phyloP scores from a whole-genome alignment of 2,797 vertebrate genomes.

The Tinamus major region DNA sequence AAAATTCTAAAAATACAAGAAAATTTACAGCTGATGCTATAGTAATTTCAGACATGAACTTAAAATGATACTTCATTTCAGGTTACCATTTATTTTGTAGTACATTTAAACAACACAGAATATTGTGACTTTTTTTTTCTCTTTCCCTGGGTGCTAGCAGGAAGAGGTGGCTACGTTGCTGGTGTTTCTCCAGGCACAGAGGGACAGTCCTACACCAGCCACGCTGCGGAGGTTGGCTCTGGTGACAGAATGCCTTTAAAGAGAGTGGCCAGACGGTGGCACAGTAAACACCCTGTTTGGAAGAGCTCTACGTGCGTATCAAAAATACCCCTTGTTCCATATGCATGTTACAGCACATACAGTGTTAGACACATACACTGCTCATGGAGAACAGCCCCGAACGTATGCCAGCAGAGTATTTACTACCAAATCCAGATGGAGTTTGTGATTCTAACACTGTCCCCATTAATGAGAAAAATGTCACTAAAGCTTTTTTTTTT shows the following conservation, averaged over 20 bases:
- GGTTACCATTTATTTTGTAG: neutral
- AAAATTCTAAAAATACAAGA: neutral
- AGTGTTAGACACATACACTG: slow-evolving; percentile 65
- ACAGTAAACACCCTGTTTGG: slow-evolving; percentile 44
- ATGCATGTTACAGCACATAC: slow-evolving; percentile 39
- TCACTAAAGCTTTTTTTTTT: slow-evolving; percentile 70
- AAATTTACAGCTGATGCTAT: neutral
- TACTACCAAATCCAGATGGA: slow-evolving; percentile 79
- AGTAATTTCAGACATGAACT: neutral
- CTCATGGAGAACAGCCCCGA: slow-evolving; percentile 63
- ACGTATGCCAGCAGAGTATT: slow-evolving; percentile 75
- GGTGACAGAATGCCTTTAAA: slow-evolving; percentile 62
- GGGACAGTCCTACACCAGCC: slow-evolving; percentile 50
- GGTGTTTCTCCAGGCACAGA: neutral
- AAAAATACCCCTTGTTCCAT: slow-evolving; percentile 57
- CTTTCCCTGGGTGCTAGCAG: neutral
- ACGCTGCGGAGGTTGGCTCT: slow-evolving; percentile 13
- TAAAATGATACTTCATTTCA: neutral
- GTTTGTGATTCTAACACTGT: slow-evolving; percentile 61
- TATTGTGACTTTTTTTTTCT: neutral
- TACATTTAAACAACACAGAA: slow-evolving; percentile 1
- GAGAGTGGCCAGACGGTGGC: slow-evolving; percentile 61
- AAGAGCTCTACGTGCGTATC: slow-evolving; percentile 14
- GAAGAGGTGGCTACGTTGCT: neutral
- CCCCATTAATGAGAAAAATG: slow-evolving; percentile 83